Evolutionary conservation across 2,113 vertebrate species (phyloP).

Genomic region (Genyomyrus donnyi): DNA sequence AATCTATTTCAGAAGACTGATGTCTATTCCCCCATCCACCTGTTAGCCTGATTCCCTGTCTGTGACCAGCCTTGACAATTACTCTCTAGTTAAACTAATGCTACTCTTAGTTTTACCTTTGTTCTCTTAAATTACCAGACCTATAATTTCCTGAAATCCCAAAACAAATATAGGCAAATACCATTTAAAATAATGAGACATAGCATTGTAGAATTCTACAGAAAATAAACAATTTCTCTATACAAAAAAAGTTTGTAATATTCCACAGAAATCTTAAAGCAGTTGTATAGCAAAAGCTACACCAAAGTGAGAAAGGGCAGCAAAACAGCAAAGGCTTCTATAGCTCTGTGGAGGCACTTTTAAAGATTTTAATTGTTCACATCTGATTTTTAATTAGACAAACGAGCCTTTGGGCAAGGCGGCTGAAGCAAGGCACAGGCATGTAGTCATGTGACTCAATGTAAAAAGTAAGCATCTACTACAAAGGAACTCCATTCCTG

Average conservation of each 20-base stretch:
- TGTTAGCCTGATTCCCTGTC: not conserved
- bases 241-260: not conserved
- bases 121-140: not conserved
- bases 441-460: not conserved
- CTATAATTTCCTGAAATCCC: not conserved
- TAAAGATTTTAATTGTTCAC: not conserved
- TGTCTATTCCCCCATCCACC: not conserved
- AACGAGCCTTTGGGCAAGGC: not conserved
- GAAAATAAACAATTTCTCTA: not conserved
- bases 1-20: not conserved
- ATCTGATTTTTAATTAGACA: not conserved
- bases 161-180: not conserved
- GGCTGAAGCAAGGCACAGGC: not conserved
- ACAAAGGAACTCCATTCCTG: too few species aligned
- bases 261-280: not conserved
- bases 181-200: not conserved
- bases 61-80: not conserved
- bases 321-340: not conserved
- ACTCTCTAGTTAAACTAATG: not conserved
- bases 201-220: not conserved
- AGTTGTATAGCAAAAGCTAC: not conserved
- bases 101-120: not conserved
- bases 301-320: not conserved
- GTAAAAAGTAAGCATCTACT: not conserved
- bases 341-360: not conserved